A percentile compares a stretch with the other conserved stretches of the same genome.
phyloP scores from a whole-genome alignment of 2,113 vertebrate genomes.

The Ochotona princeps region DNA sequence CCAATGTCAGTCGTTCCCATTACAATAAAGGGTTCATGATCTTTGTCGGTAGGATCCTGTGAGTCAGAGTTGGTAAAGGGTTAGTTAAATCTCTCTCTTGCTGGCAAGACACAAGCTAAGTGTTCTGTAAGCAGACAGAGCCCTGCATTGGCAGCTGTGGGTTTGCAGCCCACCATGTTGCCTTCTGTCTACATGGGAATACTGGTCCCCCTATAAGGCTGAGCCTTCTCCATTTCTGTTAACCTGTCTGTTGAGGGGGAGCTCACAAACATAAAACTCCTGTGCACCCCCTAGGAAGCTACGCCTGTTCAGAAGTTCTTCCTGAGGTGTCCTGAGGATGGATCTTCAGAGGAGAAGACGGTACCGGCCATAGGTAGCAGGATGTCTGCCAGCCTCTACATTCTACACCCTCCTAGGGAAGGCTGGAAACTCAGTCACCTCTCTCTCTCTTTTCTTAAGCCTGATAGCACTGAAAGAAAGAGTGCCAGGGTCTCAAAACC shows the following conservation, averaged over 20 bases:
- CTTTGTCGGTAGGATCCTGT: not conserved
- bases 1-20: not conserved
- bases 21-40: not conserved
- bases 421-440: not conserved
- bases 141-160: not conserved
- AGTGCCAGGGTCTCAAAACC: not conserved
- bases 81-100: not conserved
- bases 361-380: not conserved
- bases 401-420: not conserved
- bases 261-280: not conserved
- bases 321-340: not conserved
- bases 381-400: not conserved
- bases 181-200: not conserved
- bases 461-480: not conserved
- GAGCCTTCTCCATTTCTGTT: not conserved
- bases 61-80: not conserved
- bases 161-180: not conserved
- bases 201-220: fast-evolving
- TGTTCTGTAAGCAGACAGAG: not conserved
- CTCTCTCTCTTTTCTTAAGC: not conserved
- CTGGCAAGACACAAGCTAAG: not conserved
- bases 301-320: not conserved
- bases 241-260: not conserved
- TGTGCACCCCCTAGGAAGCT: not conserved
- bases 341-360: not conserved